Conservation (phyloP, 2,888 invertebrate species). For the Mechanitis mazaeus region DNA sequence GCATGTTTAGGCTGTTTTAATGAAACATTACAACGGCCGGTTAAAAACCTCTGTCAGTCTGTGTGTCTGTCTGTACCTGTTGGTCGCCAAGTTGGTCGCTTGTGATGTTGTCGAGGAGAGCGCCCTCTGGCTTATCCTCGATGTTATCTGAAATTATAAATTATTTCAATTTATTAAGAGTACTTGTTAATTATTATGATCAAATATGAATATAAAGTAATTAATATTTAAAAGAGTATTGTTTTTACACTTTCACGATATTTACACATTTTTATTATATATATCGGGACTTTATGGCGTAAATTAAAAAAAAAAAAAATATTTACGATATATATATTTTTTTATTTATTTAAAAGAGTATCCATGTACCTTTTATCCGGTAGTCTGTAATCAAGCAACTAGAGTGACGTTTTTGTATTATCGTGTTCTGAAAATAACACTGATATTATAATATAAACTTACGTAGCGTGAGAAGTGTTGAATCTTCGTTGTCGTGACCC, state of each 20-base stretch:
- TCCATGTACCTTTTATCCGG: too few relatives aligned
- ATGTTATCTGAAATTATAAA: constrained; percentile 38
- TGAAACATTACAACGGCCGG: too few relatives aligned
- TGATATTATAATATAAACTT: constrained; percentile 22
- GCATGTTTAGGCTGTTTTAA: not conserved
- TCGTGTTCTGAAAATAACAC: too few relatives aligned
- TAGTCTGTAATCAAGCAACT: too few relatives aligned
- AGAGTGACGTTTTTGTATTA: too few relatives aligned
- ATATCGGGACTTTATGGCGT: too few relatives aligned
- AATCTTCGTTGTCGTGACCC: constrained; percentile 38
- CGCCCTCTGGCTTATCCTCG: constrained; percentile 34
- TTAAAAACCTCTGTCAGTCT: not conserved
- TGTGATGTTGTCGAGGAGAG: constrained; percentile 33
- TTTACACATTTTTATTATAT: not conserved
- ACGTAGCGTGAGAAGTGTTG: constrained; percentile 39
- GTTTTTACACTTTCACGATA: too few relatives aligned
- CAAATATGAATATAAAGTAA: too few relatives aligned
- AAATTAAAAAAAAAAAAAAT: too few relatives aligned
- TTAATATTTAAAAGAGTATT: too few relatives aligned
- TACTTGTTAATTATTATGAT: too few relatives aligned
- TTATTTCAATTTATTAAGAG: not conserved
- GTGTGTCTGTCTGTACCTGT: constrained; percentile 33
- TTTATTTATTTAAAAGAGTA: not conserved
- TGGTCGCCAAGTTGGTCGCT: constrained; percentile 38
- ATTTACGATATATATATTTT: not conserved